These are phyloP conservation scores for Athalia circularis DNA, from an alignment of 2,888 invertebrate genomes.

Conservation along the genomic window DNA sequence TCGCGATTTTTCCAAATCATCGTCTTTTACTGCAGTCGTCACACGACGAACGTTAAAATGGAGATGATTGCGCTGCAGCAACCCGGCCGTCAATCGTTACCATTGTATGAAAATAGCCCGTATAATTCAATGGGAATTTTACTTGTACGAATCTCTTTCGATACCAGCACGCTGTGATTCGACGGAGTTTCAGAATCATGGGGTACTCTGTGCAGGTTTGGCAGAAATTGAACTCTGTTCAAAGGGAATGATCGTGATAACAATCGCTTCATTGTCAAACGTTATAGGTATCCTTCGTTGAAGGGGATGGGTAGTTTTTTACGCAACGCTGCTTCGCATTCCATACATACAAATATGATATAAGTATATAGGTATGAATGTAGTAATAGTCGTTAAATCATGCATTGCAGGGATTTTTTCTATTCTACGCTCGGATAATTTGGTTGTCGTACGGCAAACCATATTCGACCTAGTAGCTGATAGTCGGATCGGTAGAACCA, in stretches of 20 bases:
- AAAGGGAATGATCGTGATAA: conserved; percentile 17
- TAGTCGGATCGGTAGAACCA: no score
- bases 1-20: neutral
- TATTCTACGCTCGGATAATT: no score
- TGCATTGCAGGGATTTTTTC: no score
- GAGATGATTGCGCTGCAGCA: no score
- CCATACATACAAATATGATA: neutral
- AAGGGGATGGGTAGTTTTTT: conserved; percentile 1
- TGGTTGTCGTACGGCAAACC: no score
- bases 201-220: neutral
- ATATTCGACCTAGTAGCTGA: no score
- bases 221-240: conserved; percentile 13
- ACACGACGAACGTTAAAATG: neutral
- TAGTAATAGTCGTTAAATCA: no score
- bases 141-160: conserved; percentile 15
- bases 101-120: conserved; percentile 3
- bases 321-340: conserved; percentile 4
- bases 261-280: conserved; percentile 17
- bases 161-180: conserved; percentile 20
- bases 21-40: neutral
- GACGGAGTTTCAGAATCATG: neutral
- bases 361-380: neutral
- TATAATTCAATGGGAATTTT: conserved; percentile 27
- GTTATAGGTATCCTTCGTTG: neutral
- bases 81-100: neutral